These are phyloP conservation scores for Hipparchia semele DNA, from an alignment of 2,888 invertebrate genomes.

Conservation along the genomic window DNA sequence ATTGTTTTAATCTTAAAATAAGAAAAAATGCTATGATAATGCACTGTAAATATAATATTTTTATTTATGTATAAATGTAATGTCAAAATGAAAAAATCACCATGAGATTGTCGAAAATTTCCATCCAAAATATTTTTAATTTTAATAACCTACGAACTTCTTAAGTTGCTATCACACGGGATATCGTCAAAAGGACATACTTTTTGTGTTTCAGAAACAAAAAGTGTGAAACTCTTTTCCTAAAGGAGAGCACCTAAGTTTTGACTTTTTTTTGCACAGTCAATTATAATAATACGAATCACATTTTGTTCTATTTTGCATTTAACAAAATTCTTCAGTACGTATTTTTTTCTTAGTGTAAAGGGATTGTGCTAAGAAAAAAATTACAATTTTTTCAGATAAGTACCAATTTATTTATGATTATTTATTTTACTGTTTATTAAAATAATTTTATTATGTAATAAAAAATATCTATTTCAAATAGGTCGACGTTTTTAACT, in stretches of 20 bases:
- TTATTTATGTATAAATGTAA: conserved; percentile 6
- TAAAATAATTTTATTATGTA: too few species aligned
- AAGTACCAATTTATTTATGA: too few species aligned
- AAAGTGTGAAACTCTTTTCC: conserved; percentile 43
- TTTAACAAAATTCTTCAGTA: not conserved
- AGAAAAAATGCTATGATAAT: conserved; percentile 29
- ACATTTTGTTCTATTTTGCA: not conserved
- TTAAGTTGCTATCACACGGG: conserved; percentile 19
- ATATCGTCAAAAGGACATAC: conserved; percentile 26
- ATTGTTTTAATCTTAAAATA: conserved; percentile 21
- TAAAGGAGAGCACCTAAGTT: conserved; percentile 39
- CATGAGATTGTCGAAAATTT: conserved; percentile 25
- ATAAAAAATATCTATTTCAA: too few species aligned
- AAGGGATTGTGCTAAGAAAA: too few species aligned
- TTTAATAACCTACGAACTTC: not conserved
- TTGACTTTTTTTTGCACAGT: conserved; percentile 20
- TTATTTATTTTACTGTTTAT: too few species aligned
- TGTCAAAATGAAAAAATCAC: conserved; percentile 4
- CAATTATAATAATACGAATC: conserved; percentile 4
- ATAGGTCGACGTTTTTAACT: too few species aligned
- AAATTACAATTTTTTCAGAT: too few species aligned
- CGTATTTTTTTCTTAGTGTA: not conserved
- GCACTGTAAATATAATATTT: conserved; percentile 22
- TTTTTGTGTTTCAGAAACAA: conserved; percentile 36
- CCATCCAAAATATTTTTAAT: not conserved